Base-by-base conservation (phyloP, 1,140 invertebrate genomes). In the Caenorhabditis latens region DNA sequence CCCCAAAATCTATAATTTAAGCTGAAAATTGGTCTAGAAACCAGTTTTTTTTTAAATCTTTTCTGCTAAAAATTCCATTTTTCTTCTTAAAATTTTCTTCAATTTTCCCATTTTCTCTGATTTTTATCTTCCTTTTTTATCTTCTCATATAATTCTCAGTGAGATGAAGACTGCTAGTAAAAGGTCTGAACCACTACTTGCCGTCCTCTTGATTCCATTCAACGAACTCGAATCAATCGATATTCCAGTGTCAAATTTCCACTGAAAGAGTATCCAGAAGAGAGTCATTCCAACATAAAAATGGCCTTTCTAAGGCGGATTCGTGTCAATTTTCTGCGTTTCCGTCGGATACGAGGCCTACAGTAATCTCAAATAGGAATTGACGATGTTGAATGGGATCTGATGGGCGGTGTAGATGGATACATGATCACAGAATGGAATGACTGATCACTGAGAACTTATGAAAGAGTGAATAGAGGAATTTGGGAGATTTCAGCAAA, bases 271-370 rank as follows among this genome's bases (percentile, higher is more conserved):
- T 32, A 32, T 32, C 3, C 11, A 9, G 3, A 32, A 46, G 8
- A n/a, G 67, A 71, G 67, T 71, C 43, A 46, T 71, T 48, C 42
- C 46, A 46, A 71, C 42, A 71, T 43, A 32, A n/a, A 71, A n/a
- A 14, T n/a, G 40, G 67, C 40, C 67, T 71, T 71, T 71, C 19
- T 46, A 71, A 71, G 67, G 67, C 40, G 67, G 67, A 32, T 71
- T n/a, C 43, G 42, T 32, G 67, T 65, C 21, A 65, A 65, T 71
- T 71, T 71, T 46, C n/a, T 71, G 67, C 67, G 43, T 43, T 71
- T 71, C 19, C 67, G 42, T 71, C 43, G 16, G 67, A 48, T 71
- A 32, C 67, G 67, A 71, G 67, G 67, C 67, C 67, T 43, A 71
- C 43, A 71, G 13, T 65, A 2, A 13, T 14, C 16, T n/a, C 16